Evolutionary conservation across 2,113 vertebrate genomes (phyloP).

Genomic region (Oxygymnocypris stewartii): DNA sequence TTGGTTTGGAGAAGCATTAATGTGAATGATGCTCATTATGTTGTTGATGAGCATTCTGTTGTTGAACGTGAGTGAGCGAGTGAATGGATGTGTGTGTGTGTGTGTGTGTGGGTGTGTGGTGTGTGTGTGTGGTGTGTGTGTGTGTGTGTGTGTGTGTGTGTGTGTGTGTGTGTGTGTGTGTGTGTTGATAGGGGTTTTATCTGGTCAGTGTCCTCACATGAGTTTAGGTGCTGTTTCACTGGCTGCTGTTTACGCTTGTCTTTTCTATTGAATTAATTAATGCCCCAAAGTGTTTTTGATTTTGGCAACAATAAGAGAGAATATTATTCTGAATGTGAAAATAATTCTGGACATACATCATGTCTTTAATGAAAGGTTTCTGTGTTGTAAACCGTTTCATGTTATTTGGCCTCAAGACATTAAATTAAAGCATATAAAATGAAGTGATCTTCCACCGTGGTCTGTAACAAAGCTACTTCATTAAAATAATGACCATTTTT

Average conservation of each 20-base stretch:
- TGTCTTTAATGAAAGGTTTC: not conserved
- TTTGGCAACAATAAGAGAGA: not conserved
- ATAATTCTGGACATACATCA: not conserved
- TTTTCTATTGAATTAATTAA: not conserved
- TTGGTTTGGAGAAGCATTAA: constrained; percentile 26
- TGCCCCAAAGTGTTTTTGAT: not conserved
- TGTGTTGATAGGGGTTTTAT: constrained; percentile 50
- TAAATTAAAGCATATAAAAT: not conserved
- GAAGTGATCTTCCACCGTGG: not conserved
- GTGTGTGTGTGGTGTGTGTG: too few species aligned
- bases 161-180: constrained; percentile 39
- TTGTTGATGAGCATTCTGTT: not conserved
- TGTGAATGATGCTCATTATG: constrained; percentile 37
- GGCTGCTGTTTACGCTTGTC: constrained; percentile 13
- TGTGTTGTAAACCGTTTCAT: not conserved
- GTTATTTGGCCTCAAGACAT: not conserved
- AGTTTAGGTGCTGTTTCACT: constrained; percentile 44
- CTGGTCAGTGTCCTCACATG: constrained; percentile 61
- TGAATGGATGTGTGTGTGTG: constrained; percentile 9
- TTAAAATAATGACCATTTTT: too few species aligned
- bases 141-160: not conserved
- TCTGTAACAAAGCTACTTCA: too few species aligned
- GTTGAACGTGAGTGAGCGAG: not conserved
- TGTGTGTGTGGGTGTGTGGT: too few species aligned
- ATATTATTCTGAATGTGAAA: not conserved